Percentiles rank a stretch among this genome's conserved stretches.
phyloP scores from a whole-genome alignment of 2,888 invertebrate genomes.

The Xanthorhoe spadicearia region DNA sequence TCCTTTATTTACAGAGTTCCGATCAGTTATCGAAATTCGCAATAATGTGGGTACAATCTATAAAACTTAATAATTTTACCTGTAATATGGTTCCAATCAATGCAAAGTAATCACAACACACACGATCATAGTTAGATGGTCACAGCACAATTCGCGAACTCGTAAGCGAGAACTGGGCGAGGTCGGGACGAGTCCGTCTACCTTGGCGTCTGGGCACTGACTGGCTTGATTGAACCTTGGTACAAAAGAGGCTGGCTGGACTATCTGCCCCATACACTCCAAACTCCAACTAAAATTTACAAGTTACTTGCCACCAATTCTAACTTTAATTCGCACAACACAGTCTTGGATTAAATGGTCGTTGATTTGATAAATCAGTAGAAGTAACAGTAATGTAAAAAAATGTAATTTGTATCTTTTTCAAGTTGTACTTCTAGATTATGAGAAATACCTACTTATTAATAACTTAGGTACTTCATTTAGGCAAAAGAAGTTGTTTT shows the following conservation, averaged over 20 bases:
- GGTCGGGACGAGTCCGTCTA: conserved; percentile 36
- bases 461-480: too few relatives aligned
- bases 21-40: conserved; percentile 65
- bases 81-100: conserved; percentile 40
- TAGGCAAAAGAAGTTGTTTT: neutral
- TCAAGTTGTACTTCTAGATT: neutral
- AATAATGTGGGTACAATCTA: conserved; percentile 44
- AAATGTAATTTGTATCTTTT: too few relatives aligned
- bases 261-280: conserved; percentile 21
- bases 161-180: conserved; percentile 15
- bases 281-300: conserved; percentile 12
- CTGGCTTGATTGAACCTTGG: conserved; percentile 44
- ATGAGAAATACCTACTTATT: neutral
- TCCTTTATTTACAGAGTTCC: conserved; percentile 63
- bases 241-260: conserved; percentile 3
- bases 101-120: conserved; percentile 29
- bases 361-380: too few relatives aligned
- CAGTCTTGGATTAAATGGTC: conserved; percentile 3
- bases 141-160: conserved; percentile 59
- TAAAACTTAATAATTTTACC: conserved; percentile 45
- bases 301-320: conserved; percentile 22
- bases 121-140: conserved; percentile 36
- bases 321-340: conserved; percentile 25
- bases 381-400: too few relatives aligned
- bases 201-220: conserved; percentile 58